Percentiles rank a stretch among this genome's conserved stretches.
These are phyloP conservation scores for Ursus arctos DNA, from an alignment of 2,113 vertebrate genomes.

Conservation along the genomic window DNA sequence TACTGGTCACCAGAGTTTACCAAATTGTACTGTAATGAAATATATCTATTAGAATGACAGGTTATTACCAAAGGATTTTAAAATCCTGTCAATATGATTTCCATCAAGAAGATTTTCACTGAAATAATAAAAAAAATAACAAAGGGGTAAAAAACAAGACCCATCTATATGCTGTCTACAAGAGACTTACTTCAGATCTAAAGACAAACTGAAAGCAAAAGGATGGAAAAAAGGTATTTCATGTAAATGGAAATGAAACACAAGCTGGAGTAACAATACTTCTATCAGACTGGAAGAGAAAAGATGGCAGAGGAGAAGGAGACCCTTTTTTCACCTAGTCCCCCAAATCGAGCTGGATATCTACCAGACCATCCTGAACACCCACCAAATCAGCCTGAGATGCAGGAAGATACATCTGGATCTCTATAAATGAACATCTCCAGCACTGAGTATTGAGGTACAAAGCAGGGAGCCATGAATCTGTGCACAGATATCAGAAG, in stretches of 20 bases:
- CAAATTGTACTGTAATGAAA: constrained; percentile 70
- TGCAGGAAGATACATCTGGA: too few species aligned
- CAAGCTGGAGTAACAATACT: neutral
- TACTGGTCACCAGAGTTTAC: constrained; percentile 70
- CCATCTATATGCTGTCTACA: neutral
- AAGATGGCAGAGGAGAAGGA: too few species aligned
- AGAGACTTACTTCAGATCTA: neutral
- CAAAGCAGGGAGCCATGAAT: too few species aligned
- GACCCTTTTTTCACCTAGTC: too few species aligned
- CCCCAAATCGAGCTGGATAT: too few species aligned
- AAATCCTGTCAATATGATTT: constrained; percentile 84
- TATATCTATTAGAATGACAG: constrained; percentile 61
- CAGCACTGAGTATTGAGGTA: too few species aligned
- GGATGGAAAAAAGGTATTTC: neutral
- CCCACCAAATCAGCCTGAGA: too few species aligned
- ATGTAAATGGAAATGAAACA: neutral
- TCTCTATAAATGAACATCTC: too few species aligned
- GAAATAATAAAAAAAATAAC: constrained; percentile 88
- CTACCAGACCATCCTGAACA: too few species aligned
- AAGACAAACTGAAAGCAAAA: neutral
- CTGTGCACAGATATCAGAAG: too few species aligned
- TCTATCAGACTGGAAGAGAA: neutral
- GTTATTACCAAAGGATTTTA: constrained; percentile 86
- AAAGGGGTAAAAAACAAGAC: constrained; percentile 82
- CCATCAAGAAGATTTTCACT: constrained; percentile 85